Conservation (phyloP, 2,888 invertebrate species). For the Pinctada fucata region DNA sequence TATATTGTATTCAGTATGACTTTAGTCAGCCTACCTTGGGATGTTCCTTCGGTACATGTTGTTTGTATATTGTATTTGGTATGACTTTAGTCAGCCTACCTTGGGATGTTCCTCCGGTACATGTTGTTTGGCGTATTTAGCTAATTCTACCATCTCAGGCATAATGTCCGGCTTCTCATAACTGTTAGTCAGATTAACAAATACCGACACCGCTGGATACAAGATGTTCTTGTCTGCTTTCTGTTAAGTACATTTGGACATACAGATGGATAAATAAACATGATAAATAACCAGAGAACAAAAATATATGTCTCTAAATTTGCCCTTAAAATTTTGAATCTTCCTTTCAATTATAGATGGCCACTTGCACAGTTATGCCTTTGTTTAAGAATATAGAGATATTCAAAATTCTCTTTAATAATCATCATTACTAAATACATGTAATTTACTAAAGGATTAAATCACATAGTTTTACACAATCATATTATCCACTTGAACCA, state of each 20-base stretch:
- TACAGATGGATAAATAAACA: background rate
- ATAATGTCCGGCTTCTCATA: constrained; percentile 97
- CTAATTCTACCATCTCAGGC: constrained; percentile 97
- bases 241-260: constrained; percentile 44
- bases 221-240: constrained; percentile 67
- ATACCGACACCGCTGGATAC: constrained; percentile 86
- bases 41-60: background rate
- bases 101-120: constrained; percentile 93
- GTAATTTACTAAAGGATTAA: too few relatives aligned
- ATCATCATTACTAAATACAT: too few relatives aligned
- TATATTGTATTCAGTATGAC: background rate
- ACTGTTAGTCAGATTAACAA: constrained; percentile 97
- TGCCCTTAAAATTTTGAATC: background rate
- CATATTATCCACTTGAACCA: too few relatives aligned
- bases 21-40: background rate
- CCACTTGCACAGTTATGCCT: background rate
- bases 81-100: too few relatives aligned
- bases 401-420: too few relatives aligned
- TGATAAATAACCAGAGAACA: too few relatives aligned
- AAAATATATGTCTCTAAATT: too few relatives aligned
- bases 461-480: too few relatives aligned
- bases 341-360: background rate
- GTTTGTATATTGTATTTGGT: background rate
- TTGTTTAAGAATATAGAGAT: too few relatives aligned
- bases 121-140: constrained; percentile 99